phyloP scores from a whole-genome alignment of 2,797 vertebrate genomes.

The Phataginus tricuspis region DNA sequence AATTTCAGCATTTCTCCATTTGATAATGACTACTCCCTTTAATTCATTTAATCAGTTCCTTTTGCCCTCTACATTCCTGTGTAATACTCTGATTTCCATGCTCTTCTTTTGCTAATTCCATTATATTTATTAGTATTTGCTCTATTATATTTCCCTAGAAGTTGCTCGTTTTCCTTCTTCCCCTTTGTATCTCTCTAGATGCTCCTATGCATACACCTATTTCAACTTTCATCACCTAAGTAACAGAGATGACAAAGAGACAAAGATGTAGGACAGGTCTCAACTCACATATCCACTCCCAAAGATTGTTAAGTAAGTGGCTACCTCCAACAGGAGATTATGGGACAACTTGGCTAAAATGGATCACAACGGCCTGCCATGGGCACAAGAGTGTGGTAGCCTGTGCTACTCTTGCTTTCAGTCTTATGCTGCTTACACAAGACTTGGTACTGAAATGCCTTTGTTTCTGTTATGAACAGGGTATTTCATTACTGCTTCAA shows the following conservation, averaged over 20 bases:
- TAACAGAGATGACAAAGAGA: not conserved
- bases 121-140: not conserved
- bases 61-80: not conserved
- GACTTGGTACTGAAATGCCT: not conserved
- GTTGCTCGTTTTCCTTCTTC: not conserved
- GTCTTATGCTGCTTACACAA: not conserved
- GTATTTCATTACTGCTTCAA: not conserved
- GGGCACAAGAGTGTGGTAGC: not conserved
- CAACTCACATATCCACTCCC: not conserved
- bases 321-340: not conserved
- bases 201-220: not conserved
- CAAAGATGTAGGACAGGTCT: not conserved
- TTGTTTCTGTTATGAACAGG: not conserved
- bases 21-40: not conserved
- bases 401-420: not conserved
- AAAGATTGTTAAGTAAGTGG: not conserved
- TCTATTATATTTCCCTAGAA: not conserved
- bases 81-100: not conserved
- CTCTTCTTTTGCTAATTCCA: not conserved
- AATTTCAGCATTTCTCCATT: not conserved
- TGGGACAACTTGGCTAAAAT: not conserved
- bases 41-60: not conserved
- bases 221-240: not conserved
- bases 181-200: not conserved
- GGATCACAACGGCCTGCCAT: accelerated